These are phyloP conservation scores for Nasonia vitripennis DNA, from an alignment of 1,140 invertebrate species.

Conservation along the genomic window DNA sequence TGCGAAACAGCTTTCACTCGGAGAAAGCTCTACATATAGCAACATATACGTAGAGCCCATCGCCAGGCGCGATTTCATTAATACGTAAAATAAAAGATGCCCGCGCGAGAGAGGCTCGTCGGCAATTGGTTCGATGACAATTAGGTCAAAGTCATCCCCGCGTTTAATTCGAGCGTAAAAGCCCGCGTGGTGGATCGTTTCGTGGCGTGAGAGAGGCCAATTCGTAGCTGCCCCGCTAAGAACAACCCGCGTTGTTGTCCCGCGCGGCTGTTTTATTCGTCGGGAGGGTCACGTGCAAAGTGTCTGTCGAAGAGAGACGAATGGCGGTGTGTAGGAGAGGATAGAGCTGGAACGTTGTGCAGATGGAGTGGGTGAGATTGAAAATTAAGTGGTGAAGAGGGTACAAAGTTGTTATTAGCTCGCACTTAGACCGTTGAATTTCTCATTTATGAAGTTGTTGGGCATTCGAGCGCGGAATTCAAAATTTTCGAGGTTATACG, in stretches of 20 bases:
- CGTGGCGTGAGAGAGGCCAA: slow-evolving; percentile 28
- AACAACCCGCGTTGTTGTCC: neutral
- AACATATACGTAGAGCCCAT: neutral
- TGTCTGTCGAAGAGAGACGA: neutral
- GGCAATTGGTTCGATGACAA: slow-evolving; percentile 34
- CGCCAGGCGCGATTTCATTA: slow-evolving; percentile 7
- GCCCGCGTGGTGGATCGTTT: neutral
- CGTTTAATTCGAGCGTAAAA: slow-evolving; percentile 39
- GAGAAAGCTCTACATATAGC: neutral
- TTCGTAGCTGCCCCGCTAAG: neutral
- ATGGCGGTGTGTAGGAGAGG: neutral
- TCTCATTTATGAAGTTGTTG: too few relatives aligned
- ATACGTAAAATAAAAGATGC: slow-evolving; percentile 20
- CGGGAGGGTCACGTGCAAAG: neutral
- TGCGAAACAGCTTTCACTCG: neutral
- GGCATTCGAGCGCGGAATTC: too few relatives aligned
- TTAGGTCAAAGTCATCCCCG: slow-evolving; percentile 31
- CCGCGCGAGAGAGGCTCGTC: neutral
- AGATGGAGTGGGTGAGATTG: too few relatives aligned
- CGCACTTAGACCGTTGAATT: too few relatives aligned
- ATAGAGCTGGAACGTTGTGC: neutral
- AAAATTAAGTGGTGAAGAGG: too few relatives aligned
- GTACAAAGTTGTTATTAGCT: too few relatives aligned
- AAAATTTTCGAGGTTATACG: too few relatives aligned
- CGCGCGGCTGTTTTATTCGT: neutral